Percentiles rank a stretch among this genome's conserved stretches.
Evolutionary conservation across 30 jellyfish, hydroid and myxozoan species (phyloP).

Genomic region (Pelagia noctiluca): DNA sequence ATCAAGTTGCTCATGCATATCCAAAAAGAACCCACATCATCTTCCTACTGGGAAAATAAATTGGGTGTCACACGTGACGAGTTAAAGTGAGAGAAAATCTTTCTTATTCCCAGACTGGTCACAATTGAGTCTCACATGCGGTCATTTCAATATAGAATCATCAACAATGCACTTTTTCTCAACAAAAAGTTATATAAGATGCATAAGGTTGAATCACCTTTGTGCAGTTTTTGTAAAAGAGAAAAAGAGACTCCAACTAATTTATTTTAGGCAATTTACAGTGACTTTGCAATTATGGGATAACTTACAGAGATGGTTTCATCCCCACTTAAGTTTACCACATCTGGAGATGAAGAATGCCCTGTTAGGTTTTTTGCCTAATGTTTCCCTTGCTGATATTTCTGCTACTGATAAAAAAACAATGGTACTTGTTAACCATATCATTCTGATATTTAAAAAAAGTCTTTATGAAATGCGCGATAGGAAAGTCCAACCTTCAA

Average conservation of each 20-base stretch:
- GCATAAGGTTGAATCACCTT: not conserved
- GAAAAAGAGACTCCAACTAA: not conserved
- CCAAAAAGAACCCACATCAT: conserved; percentile 5
- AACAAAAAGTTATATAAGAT: not conserved
- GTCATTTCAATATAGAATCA: not conserved
- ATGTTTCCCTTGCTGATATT: not conserved
- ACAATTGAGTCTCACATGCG: conserved; percentile 2
- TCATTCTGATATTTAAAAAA: not conserved
- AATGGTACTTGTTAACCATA: not conserved
- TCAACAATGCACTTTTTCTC: not conserved
- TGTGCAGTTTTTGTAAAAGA: conserved; percentile 2
- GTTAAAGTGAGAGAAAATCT: not conserved
- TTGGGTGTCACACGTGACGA: conserved; percentile 1
- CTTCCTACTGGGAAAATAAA: not conserved
- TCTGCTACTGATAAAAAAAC: not conserved
- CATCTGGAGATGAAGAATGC: conserved; percentile 2
- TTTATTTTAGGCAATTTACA: not conserved
- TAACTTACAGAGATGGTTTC: conserved; percentile 1
- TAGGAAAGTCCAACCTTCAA: not conserved
- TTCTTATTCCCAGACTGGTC: not conserved
- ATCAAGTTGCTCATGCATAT: not conserved
- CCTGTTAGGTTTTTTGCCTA: conserved; percentile 5
- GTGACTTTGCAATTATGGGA: not conserved
- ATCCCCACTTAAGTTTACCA: not conserved
- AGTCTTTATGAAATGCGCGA: conserved; percentile 1